Evolutionary conservation across 1,140 invertebrate species (phyloP).

Genomic region (Meloidogyne floridensis): DNA sequence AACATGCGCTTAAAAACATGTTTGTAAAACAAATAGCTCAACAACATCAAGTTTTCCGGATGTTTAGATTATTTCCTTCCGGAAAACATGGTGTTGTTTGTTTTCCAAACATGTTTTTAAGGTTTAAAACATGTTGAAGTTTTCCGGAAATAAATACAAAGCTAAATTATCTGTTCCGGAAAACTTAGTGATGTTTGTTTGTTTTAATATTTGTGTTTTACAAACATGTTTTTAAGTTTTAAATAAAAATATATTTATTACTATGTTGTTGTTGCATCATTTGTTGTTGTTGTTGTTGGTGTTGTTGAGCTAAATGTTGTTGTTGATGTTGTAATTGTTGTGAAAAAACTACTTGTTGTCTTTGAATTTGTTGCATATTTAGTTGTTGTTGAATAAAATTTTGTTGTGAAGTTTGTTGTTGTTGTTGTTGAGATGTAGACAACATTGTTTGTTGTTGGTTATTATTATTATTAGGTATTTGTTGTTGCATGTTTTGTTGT

Average conservation of each 20-base stretch:
- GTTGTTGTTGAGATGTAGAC: not conserved
- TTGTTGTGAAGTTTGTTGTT: constrained; percentile 10
- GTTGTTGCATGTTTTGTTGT: constrained; percentile 31
- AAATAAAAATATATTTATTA: not conserved
- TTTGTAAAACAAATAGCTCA: too few relatives aligned
- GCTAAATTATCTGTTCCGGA: not conserved
- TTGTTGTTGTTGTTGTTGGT: constrained; percentile 12
- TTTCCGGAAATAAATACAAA: too few relatives aligned
- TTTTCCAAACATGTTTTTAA: not conserved
- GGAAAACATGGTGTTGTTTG: too few relatives aligned
- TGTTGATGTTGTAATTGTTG: constrained; percentile 19
- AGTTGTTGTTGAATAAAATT: constrained; percentile 7
- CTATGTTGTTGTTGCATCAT: constrained; percentile 23
- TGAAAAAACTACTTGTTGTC: constrained; percentile 29
- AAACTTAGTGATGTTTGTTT: not conserved
- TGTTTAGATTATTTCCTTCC: too few relatives aligned
- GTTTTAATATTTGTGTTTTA: too few relatives aligned
- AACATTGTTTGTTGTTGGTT: constrained; percentile 24
- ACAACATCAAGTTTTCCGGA: too few relatives aligned
- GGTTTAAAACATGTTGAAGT: not conserved
- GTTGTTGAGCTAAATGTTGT: constrained; percentile 16
- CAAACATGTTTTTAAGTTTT: too few relatives aligned
- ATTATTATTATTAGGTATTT: constrained; percentile 24
- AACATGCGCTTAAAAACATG: not conserved
- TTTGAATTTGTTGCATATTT: constrained; percentile 24